Percentiles rank a stretch among this genome's conserved stretches.
These are phyloP conservation scores for Oryzias curvinotus DNA, from an alignment of 2,113 vertebrate genomes.

Conservation along the genomic window DNA sequence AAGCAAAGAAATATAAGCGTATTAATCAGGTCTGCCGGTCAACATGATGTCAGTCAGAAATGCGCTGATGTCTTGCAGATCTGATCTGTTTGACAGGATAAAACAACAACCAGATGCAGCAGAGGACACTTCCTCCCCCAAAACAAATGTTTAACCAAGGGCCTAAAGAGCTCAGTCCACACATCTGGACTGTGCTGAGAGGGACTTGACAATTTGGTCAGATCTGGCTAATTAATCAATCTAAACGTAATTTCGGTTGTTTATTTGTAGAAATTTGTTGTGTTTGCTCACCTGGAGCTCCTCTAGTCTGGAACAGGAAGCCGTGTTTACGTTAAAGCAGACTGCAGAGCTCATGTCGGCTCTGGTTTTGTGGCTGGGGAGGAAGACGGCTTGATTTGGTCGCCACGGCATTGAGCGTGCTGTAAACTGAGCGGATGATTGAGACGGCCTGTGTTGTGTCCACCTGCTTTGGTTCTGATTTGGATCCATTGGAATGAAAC, in stretches of 20 bases:
- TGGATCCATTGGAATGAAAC: conserved; percentile 29
- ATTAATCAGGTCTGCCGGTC: conserved; percentile 1
- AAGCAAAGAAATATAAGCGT: background rate
- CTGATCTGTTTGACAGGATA: conserved; percentile 53
- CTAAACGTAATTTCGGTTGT: conserved; percentile 49
- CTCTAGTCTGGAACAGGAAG: conserved; percentile 37
- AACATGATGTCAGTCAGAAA: background rate
- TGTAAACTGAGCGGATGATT: conserved; percentile 52
- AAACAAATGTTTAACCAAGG: conserved; percentile 69
- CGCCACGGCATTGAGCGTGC: conserved; percentile 29
- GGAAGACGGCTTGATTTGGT: conserved; percentile 30
- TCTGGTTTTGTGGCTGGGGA: conserved; percentile 21
- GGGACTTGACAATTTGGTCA: conserved; percentile 27
- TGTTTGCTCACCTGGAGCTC: conserved; percentile 74
- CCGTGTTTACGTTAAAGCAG: conserved; percentile 55
- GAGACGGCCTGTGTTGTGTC: conserved; percentile 41
- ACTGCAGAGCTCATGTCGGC: conserved; percentile 9
- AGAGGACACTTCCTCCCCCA: conserved; percentile 15
- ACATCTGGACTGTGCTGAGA: conserved; percentile 40
- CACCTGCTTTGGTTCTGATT: conserved; percentile 7
- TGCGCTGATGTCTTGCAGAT: conserved; percentile 8
- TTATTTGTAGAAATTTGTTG: conserved; percentile 75
- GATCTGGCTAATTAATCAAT: conserved; percentile 60
- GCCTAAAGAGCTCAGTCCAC: conserved; percentile 43
- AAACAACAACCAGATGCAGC: conserved; percentile 50